phyloP scores from a whole-genome alignment of 2,888 invertebrate species.

The Andrena hattorfiana region DNA sequence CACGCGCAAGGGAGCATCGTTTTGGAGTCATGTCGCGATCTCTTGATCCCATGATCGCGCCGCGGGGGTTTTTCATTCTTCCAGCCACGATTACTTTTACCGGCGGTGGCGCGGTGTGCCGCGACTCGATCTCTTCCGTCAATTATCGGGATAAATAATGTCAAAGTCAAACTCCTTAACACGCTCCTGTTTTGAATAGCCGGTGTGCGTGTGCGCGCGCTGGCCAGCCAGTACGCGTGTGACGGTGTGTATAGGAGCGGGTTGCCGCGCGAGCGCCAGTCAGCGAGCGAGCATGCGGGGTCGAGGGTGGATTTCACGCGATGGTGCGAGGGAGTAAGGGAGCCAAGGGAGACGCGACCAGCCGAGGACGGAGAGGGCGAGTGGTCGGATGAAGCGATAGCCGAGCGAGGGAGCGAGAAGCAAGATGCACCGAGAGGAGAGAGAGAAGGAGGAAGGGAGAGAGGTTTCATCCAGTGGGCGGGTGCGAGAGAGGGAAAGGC shows the following conservation, averaged over 20 bases:
- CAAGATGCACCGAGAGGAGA: neutral
- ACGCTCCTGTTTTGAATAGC: constrained; percentile 66
- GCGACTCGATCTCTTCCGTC: constrained; percentile 7
- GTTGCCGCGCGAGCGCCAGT: constrained; percentile 41
- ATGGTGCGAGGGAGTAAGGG: constrained; percentile 35
- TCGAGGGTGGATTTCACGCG: constrained; percentile 63
- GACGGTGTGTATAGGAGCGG: constrained; percentile 25
- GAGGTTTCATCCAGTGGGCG: constrained; percentile 25
- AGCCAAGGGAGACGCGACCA: constrained; percentile 18
- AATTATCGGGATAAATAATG: constrained; percentile 45
- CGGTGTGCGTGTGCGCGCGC: constrained; percentile 23
- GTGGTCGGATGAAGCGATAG: constrained; percentile 53
- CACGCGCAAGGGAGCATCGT: too few relatives aligned
- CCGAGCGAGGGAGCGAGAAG: constrained; percentile 13
- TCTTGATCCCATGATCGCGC: neutral
- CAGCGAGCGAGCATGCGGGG: constrained; percentile 38
- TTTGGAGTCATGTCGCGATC: too few relatives aligned
- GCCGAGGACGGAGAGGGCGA: constrained; percentile 40
- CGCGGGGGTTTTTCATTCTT: neutral
- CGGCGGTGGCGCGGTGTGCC: constrained; percentile 1
- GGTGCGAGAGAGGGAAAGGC: constrained; percentile 43
- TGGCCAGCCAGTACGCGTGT: constrained; percentile 11
- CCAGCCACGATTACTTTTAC: neutral
- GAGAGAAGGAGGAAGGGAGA: constrained; percentile 48
- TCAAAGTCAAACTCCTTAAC: constrained; percentile 61